Conservation (phyloP, 2,113 vertebrate species). For the Hyperopisus bebe region DNA sequence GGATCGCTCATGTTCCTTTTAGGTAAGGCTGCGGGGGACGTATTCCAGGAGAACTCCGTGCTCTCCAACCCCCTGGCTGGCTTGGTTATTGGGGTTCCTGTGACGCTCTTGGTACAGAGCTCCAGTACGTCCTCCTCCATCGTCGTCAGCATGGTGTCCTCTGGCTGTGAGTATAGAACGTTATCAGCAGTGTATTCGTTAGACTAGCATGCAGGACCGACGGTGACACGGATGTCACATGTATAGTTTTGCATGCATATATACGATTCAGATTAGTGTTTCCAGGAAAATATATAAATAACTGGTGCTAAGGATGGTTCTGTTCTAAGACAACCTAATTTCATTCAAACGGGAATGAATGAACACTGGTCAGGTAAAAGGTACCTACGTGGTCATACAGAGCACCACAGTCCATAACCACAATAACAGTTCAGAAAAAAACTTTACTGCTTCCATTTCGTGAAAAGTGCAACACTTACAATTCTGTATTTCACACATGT, state of each 20-base stretch:
- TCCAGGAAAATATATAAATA: neutral
- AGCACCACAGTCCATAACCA: neutral
- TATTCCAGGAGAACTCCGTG: slow-evolving; percentile 80
- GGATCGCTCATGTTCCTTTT: neutral
- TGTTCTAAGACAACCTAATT: neutral
- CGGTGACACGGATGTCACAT: neutral
- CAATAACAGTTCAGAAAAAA: neutral
- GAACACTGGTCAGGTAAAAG: neutral
- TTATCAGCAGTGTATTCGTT: neutral
- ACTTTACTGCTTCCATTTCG: neutral
- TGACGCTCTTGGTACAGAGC: slow-evolving; percentile 91
- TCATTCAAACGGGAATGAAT: neutral
- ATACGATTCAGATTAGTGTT: neutral
- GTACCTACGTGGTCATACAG: neutral
- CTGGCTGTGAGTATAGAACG: slow-evolving; percentile 70
- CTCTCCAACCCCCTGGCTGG: slow-evolving; percentile 86
- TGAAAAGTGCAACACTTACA: neutral
- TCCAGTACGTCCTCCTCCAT: slow-evolving; percentile 94
- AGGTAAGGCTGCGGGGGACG: slow-evolving; percentile 89
- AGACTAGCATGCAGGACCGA: neutral
- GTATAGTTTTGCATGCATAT: neutral
- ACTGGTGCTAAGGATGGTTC: neutral
- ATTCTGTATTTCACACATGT: neutral
- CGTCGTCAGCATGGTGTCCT: slow-evolving; percentile 95
- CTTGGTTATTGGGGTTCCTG: slow-evolving; percentile 85